Conservation (phyloP, 1,140 invertebrate genomes). For the Ephestia elutella region DNA sequence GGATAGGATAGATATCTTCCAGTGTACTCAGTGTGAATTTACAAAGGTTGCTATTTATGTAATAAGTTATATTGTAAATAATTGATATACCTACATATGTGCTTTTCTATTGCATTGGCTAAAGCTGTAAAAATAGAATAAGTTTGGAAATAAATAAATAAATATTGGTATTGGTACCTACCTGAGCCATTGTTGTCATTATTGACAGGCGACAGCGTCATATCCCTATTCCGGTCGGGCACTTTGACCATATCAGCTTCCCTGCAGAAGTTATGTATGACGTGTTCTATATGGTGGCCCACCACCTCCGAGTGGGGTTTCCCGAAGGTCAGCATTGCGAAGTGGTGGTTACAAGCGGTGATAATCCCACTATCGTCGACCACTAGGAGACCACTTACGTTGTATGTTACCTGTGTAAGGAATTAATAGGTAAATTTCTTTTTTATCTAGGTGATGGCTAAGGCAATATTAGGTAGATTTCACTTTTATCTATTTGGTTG, state of each 20-base stretch:
- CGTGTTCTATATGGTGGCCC: slow-evolving; percentile 75
- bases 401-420: slow-evolving; percentile 75
- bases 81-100: too few relatives aligned
- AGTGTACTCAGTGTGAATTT: too few relatives aligned
- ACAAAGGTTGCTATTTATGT: too few relatives aligned
- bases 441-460: too few relatives aligned
- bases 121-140: too few relatives aligned
- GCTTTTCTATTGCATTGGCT: too few relatives aligned
- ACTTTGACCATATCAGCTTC: slow-evolving; percentile 58
- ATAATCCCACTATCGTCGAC: slow-evolving; percentile 78
- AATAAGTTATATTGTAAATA: too few relatives aligned
- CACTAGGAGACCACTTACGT: slow-evolving; percentile 81
- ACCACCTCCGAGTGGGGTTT: slow-evolving; percentile 77
- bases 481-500: too few relatives aligned
- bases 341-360: slow-evolving; percentile 80
- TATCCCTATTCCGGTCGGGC: slow-evolving; percentile 59
- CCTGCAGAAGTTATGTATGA: slow-evolving; percentile 74
- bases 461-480: too few relatives aligned
- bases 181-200: slow-evolving; percentile 68
- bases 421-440: not conserved
- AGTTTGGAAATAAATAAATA: not conserved
- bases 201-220: slow-evolving; percentile 71
- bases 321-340: slow-evolving; percentile 79
- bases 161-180: slow-evolving; percentile 11
- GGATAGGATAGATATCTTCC: too few relatives aligned